Base-by-base conservation (phyloP, 1,140 invertebrate genomes). In the Drosophila parvula region DNA sequence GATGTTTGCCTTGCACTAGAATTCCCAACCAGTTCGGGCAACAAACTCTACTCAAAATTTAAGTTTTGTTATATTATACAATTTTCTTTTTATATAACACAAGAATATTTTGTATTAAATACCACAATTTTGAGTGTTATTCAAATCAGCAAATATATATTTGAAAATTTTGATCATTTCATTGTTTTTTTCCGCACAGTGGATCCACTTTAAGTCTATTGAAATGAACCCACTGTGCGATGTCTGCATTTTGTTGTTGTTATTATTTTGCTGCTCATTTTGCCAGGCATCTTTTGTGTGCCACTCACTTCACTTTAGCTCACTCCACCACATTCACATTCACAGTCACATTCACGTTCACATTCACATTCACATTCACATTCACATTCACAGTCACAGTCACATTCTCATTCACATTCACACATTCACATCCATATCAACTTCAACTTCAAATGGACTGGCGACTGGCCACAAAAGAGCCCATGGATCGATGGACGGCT, bases 381-480 rank as follows among this genome's bases (percentile, higher is more conserved):
- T 22, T 59, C 40, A n/a, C 32, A 44, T 41, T 64, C 16, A 61
- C 14, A 38, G 28, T 44, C 43, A 22, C 4, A 44, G 0, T 44
- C 18, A 44, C 43, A 45, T 3, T 44, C 41, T 47, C 44, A 68
- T 8, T 28, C 18, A 38, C 27, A 48, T 44, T 30, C 47, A 45
- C 43, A 40, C 12, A 47, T 53, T 32, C 53, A 57, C 43, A 44
- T 36, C 47, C 56, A 18, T 51, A 44, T 53, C 60, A 61, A 55
- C 62, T 68, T 53, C 41, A 56, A 45, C 64, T 55, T 56, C 48
- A 74, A 68, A 59, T 59, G 44, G 41, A 67, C 62, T 57, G 48
- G 65, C 53, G 59, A 75, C 77, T 55, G 78, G 47, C 53, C 62
- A 68, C 68, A 79, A 61, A 69, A 79, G 55, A 64, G 63, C 67